Evolutionary conservation across 2,888 invertebrate genomes (phyloP), one percentile per base, ranked within the genome.

Genomic region (Ctena decussata): DNA sequence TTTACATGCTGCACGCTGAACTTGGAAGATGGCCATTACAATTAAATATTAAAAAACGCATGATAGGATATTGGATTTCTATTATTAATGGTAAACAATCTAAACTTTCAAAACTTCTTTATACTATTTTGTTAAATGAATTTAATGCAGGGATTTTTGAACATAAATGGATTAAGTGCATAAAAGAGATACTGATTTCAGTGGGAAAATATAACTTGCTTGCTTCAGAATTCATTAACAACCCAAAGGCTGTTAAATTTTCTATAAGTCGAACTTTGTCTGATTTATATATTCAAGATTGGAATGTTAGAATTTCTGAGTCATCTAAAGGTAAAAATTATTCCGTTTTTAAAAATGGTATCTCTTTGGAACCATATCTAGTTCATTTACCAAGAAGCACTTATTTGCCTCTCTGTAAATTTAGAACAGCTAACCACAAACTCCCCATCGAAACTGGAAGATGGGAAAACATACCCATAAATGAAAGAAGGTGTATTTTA

Each of bases 31-130:
- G 24, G 12, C 39, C 70, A 12, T 24, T 79, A 21, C 44, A 37
- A 57, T 60, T 73, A 18, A 73, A 24, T 30, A 72, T 79, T 0
- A 73, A 79, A 60, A 72, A 41, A n/a, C 72, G 41, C 12, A 79
- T 79, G 72, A 57, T 79, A 37, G 27, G 30, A 3, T 60, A 27
- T 60, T 60, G 30, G 60, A 60, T 60, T 8, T 60, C 60, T 2
- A 60, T 60, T 21, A 30, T 60, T 27, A 60, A 60, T 60, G 60
- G 60, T 18, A 60, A 60, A 60, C 24, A 27, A 27, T 27, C 60
- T 27, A 60, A 60, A 60, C 60, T 60, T 27, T 27, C 60, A 18
- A 30, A 27, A 11, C 8, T 60, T 11, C 30, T 60, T 3, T 30
- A 60, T 30, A 60, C 6, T 27, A 60, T 60, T 60, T 30, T 60